Evolutionary conservation across 2,888 invertebrate species (phyloP).

Genomic region (Drosophila niveifrons): DNA sequence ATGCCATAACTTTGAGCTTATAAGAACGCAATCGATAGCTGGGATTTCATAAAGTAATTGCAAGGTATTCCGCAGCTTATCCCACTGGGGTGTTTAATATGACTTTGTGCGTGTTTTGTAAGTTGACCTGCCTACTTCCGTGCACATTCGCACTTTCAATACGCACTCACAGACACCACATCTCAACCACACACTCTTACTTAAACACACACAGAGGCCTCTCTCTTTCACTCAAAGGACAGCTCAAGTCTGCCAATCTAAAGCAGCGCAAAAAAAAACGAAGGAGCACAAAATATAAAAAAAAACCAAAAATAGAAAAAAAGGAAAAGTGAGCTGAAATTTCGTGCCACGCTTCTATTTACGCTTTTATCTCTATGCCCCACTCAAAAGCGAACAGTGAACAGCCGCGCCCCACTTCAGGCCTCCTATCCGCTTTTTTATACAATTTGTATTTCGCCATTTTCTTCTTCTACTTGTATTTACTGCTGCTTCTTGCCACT

Average conservation of each 20-base stretch:
- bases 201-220: background rate
- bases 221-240: slow-evolving; percentile 32
- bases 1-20: background rate
- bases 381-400: slow-evolving; percentile 40
- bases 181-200: background rate
- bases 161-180: slow-evolving; percentile 30
- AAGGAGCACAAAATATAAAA: slow-evolving; percentile 2
- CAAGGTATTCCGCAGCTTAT: background rate
- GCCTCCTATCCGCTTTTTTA: slow-evolving; percentile 47
- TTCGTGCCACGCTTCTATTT: slow-evolving; percentile 78
- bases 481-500: slow-evolving; percentile 40
- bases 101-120: slow-evolving; percentile 41
- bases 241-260: slow-evolving; percentile 56
- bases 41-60: background rate
- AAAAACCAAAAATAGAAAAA: slow-evolving; percentile 11
- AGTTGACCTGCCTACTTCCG: slow-evolving; percentile 57
- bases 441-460: slow-evolving; percentile 76
- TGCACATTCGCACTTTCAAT: slow-evolving; percentile 66
- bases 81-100: slow-evolving; percentile 37
- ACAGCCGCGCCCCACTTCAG: background rate
- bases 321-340: slow-evolving; percentile 38
- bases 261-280: slow-evolving; percentile 29
- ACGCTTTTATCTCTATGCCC: slow-evolving; percentile 75
- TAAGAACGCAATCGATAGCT: background rate
- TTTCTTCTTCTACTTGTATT: slow-evolving; percentile 61